Percentiles rank a stretch among this genome's conserved stretches.
Evolutionary conservation across 2,797 vertebrate genomes (phyloP).

Genomic region (Pampus argenteus): DNA sequence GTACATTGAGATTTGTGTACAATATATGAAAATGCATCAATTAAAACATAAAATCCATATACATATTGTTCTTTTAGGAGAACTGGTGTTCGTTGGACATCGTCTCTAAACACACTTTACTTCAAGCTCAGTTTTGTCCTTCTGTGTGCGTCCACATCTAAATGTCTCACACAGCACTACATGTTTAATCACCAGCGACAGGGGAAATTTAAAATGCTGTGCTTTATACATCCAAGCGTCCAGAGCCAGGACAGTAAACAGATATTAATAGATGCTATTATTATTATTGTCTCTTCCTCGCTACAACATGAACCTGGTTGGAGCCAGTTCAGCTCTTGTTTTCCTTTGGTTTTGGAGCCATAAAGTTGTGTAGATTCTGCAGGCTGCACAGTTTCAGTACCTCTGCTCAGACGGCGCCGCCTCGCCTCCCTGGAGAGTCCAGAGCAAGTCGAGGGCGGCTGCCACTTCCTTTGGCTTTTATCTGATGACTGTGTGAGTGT

Average conservation of each 20-base stretch:
- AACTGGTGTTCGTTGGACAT: background rate
- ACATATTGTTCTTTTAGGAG: no score
- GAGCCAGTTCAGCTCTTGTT: constrained; percentile 40
- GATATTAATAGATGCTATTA: constrained; percentile 35
- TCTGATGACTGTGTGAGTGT: constrained; percentile 72
- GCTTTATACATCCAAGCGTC: background rate
- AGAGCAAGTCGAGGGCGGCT: constrained; percentile 76
- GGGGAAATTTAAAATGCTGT: constrained; percentile 15
- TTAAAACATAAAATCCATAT: no score
- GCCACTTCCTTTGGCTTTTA: constrained; percentile 80
- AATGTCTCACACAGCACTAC: constrained; percentile 27
- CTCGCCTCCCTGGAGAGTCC: constrained; percentile 72
- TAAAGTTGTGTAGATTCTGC: constrained; percentile 55
- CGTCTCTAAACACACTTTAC: constrained; percentile 27
- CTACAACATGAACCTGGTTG: constrained; percentile 34
- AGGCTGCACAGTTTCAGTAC: constrained; percentile 60
- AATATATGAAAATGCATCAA: no score
- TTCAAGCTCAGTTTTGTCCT: constrained; percentile 35
- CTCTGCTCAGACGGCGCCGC: constrained; percentile 75
- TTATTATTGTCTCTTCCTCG: constrained; percentile 27
- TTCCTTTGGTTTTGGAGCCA: constrained; percentile 51
- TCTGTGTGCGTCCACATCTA: background rate
- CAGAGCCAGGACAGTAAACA: constrained; percentile 19
- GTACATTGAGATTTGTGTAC: no score
- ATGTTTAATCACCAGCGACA: constrained; percentile 36